A percentile compares a stretch with the other conserved stretches of the same genome.
Evolutionary conservation across 2,113 vertebrate species (phyloP).

Genomic region (Megaceryle maxima): DNA sequence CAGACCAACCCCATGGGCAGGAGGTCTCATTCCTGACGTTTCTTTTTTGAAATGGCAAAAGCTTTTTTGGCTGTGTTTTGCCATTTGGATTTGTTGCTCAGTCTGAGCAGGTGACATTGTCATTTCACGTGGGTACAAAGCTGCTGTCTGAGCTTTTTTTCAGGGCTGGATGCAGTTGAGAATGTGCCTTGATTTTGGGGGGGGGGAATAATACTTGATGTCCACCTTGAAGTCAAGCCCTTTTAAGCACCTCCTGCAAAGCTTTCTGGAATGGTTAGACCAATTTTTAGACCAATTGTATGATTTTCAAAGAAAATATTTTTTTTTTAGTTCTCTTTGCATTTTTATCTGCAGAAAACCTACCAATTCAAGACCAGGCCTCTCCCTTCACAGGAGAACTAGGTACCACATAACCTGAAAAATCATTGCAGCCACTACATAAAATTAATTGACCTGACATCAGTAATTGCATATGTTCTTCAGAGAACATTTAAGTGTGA

Average conservation of each 20-base stretch:
- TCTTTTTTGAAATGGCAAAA: not conserved
- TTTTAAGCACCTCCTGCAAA: not conserved
- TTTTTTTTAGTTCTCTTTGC: slow-evolving; percentile 64
- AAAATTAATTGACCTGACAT: slow-evolving; percentile 29
- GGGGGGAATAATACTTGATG: not conserved
- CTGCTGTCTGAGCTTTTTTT: not conserved
- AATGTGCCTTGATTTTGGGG: not conserved
- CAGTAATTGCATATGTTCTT: slow-evolving; percentile 41
- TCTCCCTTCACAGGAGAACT: slow-evolving; percentile 81
- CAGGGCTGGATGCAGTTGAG: not conserved
- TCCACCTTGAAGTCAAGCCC: not conserved
- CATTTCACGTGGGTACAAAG: not conserved
- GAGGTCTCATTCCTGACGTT: not conserved
- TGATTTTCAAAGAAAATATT: not conserved
- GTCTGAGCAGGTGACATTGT: not conserved
- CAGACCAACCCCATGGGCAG: not conserved
- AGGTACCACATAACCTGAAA: slow-evolving; percentile 51
- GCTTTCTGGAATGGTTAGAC: not conserved
- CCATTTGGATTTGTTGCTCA: not conserved
- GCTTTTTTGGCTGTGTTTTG: not conserved
- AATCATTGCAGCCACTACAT: slow-evolving; percentile 35
- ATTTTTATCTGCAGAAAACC: slow-evolving; percentile 83
- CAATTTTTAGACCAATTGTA: not conserved
- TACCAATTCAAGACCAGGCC: slow-evolving; percentile 73
- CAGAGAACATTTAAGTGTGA: not conserved